phyloP scores from a whole-genome alignment of 2,113 vertebrate species.

The Puffinus mauretanicus region DNA sequence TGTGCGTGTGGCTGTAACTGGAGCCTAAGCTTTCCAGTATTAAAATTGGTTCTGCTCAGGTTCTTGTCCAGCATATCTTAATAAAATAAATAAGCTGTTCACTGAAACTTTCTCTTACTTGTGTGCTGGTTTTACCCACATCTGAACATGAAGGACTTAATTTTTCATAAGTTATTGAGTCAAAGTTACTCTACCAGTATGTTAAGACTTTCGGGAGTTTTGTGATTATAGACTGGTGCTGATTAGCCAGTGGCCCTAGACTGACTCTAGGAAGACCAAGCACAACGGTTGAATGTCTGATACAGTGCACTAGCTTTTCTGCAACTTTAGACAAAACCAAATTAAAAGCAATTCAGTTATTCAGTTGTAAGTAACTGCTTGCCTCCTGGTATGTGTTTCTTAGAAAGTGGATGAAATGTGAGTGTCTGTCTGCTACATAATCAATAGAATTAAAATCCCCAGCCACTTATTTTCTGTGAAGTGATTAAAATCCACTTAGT shows the following conservation, averaged over 20 bases:
- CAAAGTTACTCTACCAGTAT: neutral
- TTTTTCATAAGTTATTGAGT: neutral
- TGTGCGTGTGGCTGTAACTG: neutral
- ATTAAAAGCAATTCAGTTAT: neutral
- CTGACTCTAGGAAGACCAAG: neutral
- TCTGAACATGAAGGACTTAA: neutral
- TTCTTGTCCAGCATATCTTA: neutral
- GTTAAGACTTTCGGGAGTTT: neutral
- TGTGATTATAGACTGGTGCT: neutral
- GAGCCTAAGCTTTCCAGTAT: neutral
- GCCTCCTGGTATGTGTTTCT: neutral
- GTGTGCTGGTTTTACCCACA: neutral
- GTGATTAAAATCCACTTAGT: conserved; percentile 55
- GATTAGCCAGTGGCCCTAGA: too few species aligned
- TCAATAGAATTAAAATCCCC: conserved; percentile 48
- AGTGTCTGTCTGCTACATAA: neutral
- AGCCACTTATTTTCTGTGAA: conserved; percentile 34
- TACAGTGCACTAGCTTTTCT: neutral
- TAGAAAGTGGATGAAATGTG: conserved; percentile 2
- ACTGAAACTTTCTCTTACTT: neutral
- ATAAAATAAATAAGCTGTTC: neutral
- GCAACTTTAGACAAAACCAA: neutral
- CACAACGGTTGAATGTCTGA: neutral
- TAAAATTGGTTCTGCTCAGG: neutral
- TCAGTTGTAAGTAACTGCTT: neutral